Percentiles rank a stretch among this genome's conserved stretches.
phyloP scores from a whole-genome alignment of 2,113 vertebrate genomes.

The Chitala chitala region DNA sequence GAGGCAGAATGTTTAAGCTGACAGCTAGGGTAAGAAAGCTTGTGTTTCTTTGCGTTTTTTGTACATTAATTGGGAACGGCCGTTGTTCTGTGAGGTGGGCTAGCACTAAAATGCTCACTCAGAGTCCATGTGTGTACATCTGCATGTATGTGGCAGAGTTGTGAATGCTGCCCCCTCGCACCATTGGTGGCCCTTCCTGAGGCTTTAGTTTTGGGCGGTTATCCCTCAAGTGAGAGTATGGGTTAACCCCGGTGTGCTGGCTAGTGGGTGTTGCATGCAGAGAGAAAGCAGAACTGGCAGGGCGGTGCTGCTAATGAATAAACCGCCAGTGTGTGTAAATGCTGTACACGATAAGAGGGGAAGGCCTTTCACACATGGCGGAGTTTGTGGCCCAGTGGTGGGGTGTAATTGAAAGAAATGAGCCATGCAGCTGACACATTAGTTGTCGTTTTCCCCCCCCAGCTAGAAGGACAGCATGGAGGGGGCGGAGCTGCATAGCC shows the following conservation, averaged over 20 bases:
- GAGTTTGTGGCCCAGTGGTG: conserved; percentile 52
- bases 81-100: not conserved
- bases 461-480: conserved; percentile 27
- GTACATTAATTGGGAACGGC: not conserved
- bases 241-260: conserved; percentile 35
- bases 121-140: too few species aligned
- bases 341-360: conserved; percentile 26
- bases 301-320: conserved; percentile 48
- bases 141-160: too few species aligned
- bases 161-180: too few species aligned
- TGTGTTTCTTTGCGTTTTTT: not conserved
- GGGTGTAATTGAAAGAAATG: conserved; percentile 75
- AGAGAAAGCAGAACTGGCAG: not conserved
- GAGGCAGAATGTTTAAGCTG: not conserved
- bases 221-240: too few species aligned
- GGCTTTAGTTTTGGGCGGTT: too few species aligned
- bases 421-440: conserved; percentile 66
- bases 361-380: conserved; percentile 53
- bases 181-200: too few species aligned
- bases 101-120: too few species aligned
- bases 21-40: too few species aligned
- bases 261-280: conserved; percentile 25
- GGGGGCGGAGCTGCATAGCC: conserved; percentile 18
- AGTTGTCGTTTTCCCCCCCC: conserved; percentile 58
- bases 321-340: conserved; percentile 42